phyloP scores from a whole-genome alignment of 2,797 vertebrate genomes.

The Dendrocincla tyrannina region DNA sequence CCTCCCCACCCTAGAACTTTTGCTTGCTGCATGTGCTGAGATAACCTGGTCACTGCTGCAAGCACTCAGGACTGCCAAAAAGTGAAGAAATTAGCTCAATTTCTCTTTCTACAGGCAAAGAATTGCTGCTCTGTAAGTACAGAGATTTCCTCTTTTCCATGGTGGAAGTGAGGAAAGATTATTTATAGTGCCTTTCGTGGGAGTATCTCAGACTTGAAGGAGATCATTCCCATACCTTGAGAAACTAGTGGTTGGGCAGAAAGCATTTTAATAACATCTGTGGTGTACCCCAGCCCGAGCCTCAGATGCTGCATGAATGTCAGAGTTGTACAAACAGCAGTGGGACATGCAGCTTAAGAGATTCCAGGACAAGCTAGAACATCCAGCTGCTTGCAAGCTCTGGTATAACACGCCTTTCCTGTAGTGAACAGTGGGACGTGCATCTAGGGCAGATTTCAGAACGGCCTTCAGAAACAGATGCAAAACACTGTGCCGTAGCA shows the following conservation, averaged over 20 bases:
- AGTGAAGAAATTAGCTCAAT: not conserved
- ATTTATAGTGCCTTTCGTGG: not conserved
- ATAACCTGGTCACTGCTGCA: not conserved
- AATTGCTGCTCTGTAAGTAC: not conserved
- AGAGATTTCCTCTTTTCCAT: not conserved
- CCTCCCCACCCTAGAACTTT: not conserved
- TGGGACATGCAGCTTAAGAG: not conserved
- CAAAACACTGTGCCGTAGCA: not conserved
- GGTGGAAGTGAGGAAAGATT: not conserved
- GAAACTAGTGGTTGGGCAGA: not conserved
- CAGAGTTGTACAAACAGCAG: not conserved
- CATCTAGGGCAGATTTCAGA: not conserved
- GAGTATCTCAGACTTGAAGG: not conserved
- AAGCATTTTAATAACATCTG: not conserved
- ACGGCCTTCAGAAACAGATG: not conserved
- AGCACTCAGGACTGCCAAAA: not conserved
- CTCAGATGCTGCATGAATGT: not conserved
- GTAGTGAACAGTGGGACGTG: not conserved
- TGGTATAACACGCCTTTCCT: not conserved
- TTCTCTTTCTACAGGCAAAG: not conserved
- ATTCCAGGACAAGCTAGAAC: not conserved
- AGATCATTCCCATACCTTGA: not conserved
- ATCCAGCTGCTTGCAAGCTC: not conserved
- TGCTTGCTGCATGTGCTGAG: not conserved
- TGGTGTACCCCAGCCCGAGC: not conserved